Conservation (phyloP, 1,140 invertebrate genomes). For the Lepidurus apus region DNA sequence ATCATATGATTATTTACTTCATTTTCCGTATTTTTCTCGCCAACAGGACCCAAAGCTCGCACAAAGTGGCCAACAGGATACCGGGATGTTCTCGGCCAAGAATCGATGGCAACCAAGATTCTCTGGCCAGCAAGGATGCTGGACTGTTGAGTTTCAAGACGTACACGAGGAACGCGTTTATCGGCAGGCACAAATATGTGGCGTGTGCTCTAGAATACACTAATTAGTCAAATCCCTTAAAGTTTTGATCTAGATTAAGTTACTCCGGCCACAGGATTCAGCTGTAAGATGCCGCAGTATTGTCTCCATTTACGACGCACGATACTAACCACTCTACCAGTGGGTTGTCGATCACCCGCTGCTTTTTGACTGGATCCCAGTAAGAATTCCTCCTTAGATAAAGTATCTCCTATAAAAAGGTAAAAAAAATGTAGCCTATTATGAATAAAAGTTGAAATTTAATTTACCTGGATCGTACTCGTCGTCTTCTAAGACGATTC, state of each 20-base stretch:
- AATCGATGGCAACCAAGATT: slow-evolving; percentile 87
- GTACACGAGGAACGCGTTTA: slow-evolving; percentile 78
- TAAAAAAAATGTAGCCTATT: background rate
- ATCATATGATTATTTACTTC: slow-evolving; percentile 54
- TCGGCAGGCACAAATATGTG: slow-evolving; percentile 89
- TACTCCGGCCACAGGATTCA: slow-evolving; percentile 67
- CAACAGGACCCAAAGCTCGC: slow-evolving; percentile 71
- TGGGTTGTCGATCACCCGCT: slow-evolving; percentile 57
- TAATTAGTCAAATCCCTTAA: background rate
- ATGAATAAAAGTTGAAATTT: background rate
- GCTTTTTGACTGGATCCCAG: slow-evolving; percentile 28
- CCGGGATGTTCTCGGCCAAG: slow-evolving; percentile 80
- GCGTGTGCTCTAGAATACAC: slow-evolving; percentile 40
- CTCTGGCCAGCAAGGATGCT: slow-evolving; percentile 71
- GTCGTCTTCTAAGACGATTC: slow-evolving; percentile 70
- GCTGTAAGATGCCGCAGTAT: slow-evolving; percentile 90
- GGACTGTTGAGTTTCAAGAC: slow-evolving; percentile 86
- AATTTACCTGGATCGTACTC: slow-evolving; percentile 53
- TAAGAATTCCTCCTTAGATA: slow-evolving; percentile 59
- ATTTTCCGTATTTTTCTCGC: slow-evolving; percentile 87
- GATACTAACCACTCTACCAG: slow-evolving; percentile 87
- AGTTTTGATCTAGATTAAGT: slow-evolving; percentile 36
- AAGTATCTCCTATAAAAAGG: slow-evolving; percentile 46
- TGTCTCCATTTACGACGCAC: slow-evolving; percentile 93
- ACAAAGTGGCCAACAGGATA: slow-evolving; percentile 83